Evolutionary conservation across 1,140 invertebrate species (phyloP).

Genomic region (Caerostris darwini): DNA sequence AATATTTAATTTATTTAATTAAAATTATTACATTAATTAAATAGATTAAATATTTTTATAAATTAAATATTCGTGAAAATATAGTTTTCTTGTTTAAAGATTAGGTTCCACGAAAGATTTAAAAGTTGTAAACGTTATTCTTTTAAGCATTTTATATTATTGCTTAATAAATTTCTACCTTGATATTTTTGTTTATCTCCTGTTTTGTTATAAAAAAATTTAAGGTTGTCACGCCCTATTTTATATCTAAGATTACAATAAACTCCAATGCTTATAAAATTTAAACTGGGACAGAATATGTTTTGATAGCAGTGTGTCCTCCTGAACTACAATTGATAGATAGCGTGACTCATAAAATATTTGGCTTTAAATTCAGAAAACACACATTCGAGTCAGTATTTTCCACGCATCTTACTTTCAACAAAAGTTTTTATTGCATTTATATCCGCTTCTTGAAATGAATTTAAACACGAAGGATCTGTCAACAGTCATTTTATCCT

Average conservation of each 20-base stretch:
- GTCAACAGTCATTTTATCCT: conserved; percentile 38
- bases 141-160: no score
- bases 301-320: conserved; percentile 2
- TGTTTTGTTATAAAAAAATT: no score
- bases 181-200: no score
- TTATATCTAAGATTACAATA: not conserved
- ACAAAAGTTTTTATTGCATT: conserved; percentile 32
- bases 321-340: conserved; percentile 2
- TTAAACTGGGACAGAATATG: conserved; percentile 10
- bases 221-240: not conserved
- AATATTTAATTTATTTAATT: no score
- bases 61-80: no score
- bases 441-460: conserved; percentile 22
- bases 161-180: no score
- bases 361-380: conserved; percentile 29
- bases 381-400: conserved; percentile 18
- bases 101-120: no score
- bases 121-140: no score
- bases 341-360: conserved; percentile 26
- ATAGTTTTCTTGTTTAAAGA: no score
- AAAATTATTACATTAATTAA: no score
- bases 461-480: not conserved
- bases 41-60: no score
- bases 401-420: conserved; percentile 33
- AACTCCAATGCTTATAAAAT: not conserved